phyloP scores from a whole-genome alignment of 2,797 vertebrate species.

The Zalophus californianus region DNA sequence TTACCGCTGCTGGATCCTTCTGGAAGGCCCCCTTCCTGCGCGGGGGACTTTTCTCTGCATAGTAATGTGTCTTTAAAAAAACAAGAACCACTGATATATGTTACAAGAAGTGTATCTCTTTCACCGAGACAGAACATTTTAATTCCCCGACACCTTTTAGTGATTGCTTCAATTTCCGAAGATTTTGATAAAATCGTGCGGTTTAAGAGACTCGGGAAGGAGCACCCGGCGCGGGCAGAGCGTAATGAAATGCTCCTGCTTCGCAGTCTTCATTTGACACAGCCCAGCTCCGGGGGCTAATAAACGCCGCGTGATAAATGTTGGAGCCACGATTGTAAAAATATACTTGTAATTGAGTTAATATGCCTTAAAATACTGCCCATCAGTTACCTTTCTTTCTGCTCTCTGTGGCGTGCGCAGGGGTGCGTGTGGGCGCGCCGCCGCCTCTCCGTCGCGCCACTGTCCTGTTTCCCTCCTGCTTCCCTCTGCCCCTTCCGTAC shows the following conservation, averaged over 20 bases:
- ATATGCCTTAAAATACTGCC: conserved; percentile 99
- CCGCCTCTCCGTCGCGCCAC: conserved; percentile 59
- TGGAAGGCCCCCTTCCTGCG: conserved; percentile 85
- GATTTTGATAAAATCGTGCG: conserved; percentile 97
- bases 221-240: conserved; percentile 88
- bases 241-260: conserved; percentile 92
- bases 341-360: conserved; percentile 99
- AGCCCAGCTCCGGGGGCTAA: conserved; percentile 92
- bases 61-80: conserved; percentile 92
- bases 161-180: conserved; percentile 97
- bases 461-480: conserved; percentile 61
- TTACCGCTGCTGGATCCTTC: conserved; percentile 86
- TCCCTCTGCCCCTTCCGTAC: not conserved
- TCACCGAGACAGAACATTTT: conserved; percentile 94
- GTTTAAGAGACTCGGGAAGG: conserved; percentile 92
- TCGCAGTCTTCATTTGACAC: conserved; percentile 90
- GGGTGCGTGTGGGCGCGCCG: conserved; percentile 78
- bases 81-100: conserved; percentile 91
- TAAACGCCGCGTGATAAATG: conserved; percentile 95
- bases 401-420: conserved; percentile 83
- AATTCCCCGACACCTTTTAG: conserved; percentile 96
- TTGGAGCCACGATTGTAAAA: conserved; percentile 93
- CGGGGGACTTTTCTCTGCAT: conserved; percentile 90
- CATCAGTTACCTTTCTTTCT: conserved; percentile 94
- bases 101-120: conserved; percentile 94